These are phyloP conservation scores for Monarcha castaneiventris DNA, from an alignment of 2,113 vertebrate species.

Conservation along the genomic window DNA sequence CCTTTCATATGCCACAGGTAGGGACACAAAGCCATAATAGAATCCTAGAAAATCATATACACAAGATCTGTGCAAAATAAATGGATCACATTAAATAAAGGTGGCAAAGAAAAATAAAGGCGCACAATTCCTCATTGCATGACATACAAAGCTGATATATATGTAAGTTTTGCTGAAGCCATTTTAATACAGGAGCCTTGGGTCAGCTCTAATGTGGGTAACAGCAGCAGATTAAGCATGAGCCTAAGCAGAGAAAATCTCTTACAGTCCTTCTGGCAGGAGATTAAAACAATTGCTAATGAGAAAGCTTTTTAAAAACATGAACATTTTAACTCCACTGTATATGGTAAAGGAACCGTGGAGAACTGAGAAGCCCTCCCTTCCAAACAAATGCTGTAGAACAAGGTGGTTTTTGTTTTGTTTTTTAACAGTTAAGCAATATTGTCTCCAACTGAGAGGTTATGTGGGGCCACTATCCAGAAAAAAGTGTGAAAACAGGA, in stretches of 20 bases:
- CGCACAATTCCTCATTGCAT: background rate
- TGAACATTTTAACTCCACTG: background rate
- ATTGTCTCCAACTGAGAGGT: background rate
- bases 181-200: background rate
- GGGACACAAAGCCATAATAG: background rate
- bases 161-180: background rate
- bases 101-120: background rate
- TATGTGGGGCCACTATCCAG: background rate
- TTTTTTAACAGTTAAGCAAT: background rate
- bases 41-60: background rate
- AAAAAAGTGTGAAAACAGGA: background rate
- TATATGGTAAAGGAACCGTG: background rate
- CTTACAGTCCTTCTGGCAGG: background rate
- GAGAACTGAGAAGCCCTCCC: background rate
- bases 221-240: background rate
- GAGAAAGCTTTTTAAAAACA: background rate
- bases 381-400: background rate
- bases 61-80: background rate
- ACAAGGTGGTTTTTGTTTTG: background rate
- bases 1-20: background rate
- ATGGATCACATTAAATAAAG: background rate
- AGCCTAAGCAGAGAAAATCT: background rate
- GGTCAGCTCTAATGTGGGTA: background rate
- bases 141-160: background rate
- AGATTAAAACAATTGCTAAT: conserved; percentile 8